Base-by-base conservation (phyloP, 2,888 invertebrate genomes). In the Bombyx huttoni region DNA sequence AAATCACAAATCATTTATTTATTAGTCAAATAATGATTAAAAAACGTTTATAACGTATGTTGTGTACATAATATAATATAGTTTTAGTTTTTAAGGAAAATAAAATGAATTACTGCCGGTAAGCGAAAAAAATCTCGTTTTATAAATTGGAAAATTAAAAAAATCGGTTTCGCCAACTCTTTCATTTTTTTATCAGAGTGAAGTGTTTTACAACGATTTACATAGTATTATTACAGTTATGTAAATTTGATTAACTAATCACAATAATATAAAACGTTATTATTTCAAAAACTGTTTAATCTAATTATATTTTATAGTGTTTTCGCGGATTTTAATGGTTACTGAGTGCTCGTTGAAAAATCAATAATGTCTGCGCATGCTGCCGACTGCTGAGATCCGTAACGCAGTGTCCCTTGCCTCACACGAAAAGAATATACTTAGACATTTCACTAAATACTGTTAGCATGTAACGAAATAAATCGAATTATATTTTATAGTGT, bases 341-440 rank as follows among this genome's bases (percentile, higher is more conserved):
- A 8, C 33, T 67, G 65, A 66, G 68, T 64, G 63, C 63, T 64
- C 65, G 64, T 62, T 65, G 68, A 67, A 81, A 84, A 84, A 84
- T 84, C 84, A 71, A 84, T 84, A 83, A 68, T 74, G 76, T 73
- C 71, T 78, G 83, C 84, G 84, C 84, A 82, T 58, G 69, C 63
- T 59, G 59, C 56, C 60, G 61, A 56, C 54, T 60, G 58, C 59
- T 58, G 56, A 54, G 55, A 53, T n/a, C 24, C 10, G 7, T 33
- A 24, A 48, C 34, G 48, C 48, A n/a, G 24, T 48, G n/a, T 33
- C 7, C 24, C n/a, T 48, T n/a, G 24, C 10, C 24, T 8, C 10
- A 48, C 7, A 48, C n/a, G 33, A 6, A 9, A 33, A 24, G 8
- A 24, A 33, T n/a, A 24, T 9, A 48, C 5, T 33, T n/a, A 48